Percentiles rank a stretch among this genome's conserved stretches.
Conservation (phyloP, 2,113 vertebrate genomes). For the Triplophysa tibetana region DNA sequence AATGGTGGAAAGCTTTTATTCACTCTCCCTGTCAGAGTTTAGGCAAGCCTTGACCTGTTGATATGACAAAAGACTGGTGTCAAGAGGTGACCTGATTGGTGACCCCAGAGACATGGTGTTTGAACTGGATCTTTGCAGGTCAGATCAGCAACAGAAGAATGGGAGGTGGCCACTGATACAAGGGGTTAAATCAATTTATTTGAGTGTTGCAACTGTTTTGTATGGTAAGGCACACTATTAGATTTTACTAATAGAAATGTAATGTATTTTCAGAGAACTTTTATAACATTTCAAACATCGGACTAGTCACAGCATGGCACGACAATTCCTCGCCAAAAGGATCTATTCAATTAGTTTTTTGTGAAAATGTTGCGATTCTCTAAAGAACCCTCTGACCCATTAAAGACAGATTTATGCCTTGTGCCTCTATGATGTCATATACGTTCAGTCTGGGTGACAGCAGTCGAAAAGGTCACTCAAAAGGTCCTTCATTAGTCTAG, state of each 20-base stretch:
- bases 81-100: constrained; percentile 50
- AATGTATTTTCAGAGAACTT: too few species aligned
- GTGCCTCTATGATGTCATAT: not conserved
- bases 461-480: not conserved
- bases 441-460: constrained; percentile 15
- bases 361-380: not conserved
- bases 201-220: constrained; percentile 15
- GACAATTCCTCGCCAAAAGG: too few species aligned
- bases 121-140: constrained; percentile 23
- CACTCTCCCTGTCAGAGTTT: constrained; percentile 19
- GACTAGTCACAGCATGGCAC: too few species aligned
- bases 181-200: constrained; percentile 6
- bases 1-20: constrained; percentile 29
- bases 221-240: not conserved
- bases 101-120: constrained; percentile 40
- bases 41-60: constrained; percentile 47
- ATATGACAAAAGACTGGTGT: constrained; percentile 60
- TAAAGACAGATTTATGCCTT: not conserved
- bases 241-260: not conserved
- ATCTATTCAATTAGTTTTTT: too few species aligned
- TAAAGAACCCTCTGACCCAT: constrained; percentile 11
- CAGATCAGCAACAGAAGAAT: constrained; percentile 3
- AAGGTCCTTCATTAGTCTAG: constrained; percentile 11
- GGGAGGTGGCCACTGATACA: constrained; percentile 25
- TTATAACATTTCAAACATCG: too few species aligned